These are phyloP conservation scores for Chloromyia formosa DNA, from an alignment of 2,888 invertebrate genomes.

Conservation along the genomic window DNA sequence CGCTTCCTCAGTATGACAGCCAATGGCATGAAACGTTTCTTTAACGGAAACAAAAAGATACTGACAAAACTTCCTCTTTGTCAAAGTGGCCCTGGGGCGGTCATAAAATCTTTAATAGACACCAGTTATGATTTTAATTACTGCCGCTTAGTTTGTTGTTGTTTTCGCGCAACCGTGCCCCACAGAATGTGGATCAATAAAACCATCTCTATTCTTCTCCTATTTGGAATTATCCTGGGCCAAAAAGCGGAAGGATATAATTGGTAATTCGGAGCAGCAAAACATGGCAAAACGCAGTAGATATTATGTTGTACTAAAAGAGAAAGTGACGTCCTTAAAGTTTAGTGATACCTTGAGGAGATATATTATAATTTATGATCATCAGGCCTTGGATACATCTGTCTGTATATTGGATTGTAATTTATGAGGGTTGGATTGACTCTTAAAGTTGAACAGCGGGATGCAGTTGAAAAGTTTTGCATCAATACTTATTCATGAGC, in stretches of 20 bases:
- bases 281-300: not conserved
- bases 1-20: not conserved
- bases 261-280: not conserved
- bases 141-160: not conserved
- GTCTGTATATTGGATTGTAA: no score
- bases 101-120: constrained; percentile 5
- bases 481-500: no score
- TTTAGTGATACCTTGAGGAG: no score
- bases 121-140: constrained; percentile 15
- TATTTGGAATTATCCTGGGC: not conserved
- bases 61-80: not conserved
- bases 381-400: no score
- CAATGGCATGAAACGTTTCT: no score
- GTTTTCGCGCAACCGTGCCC: no score
- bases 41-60: not conserved
- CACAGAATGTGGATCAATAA: no score
- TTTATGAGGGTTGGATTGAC: no score
- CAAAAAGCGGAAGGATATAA: not conserved
- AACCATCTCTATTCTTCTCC: no score
- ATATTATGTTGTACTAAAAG: not conserved
- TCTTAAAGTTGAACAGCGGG: no score
- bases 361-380: no score
- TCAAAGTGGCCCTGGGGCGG: constrained; percentile 1
- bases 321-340: not conserved
- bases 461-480: no score